Evolutionary conservation across 2,888 invertebrate genomes (phyloP).

Genomic region (Phaonia tiefii): DNA sequence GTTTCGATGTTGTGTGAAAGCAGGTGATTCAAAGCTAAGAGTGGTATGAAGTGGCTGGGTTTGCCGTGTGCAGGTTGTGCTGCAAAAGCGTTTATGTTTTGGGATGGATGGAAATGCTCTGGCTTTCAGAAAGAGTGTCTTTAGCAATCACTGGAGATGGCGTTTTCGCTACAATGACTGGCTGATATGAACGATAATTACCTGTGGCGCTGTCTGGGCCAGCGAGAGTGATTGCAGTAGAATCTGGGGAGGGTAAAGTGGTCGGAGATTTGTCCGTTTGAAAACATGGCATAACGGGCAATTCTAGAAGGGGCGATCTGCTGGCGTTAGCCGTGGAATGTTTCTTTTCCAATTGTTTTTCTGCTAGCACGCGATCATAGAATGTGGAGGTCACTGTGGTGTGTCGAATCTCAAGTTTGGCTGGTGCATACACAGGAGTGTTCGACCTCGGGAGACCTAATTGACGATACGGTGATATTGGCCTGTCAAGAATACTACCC

Average conservation of each 20-base stretch:
- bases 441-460: conserved; percentile 70
- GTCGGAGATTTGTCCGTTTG: conserved; percentile 34
- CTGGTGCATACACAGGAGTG: conserved; percentile 76
- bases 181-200: conserved; percentile 58
- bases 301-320: conserved; percentile 28
- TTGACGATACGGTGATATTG: conserved; percentile 75
- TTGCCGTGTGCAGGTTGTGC: no score
- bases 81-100: no score
- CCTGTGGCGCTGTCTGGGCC: conserved; percentile 52
- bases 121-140: conserved; percentile 1
- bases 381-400: conserved; percentile 80
- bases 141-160: conserved; percentile 26
- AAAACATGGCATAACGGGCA: neutral
- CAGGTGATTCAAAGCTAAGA: no score
- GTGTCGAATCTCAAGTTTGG: conserved; percentile 79
- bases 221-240: conserved; percentile 49
- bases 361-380: conserved; percentile 79
- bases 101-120: neutral
- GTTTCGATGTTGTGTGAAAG: no score
- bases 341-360: conserved; percentile 78
- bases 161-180: conserved; percentile 33
- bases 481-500: conserved; percentile 65
- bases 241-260: conserved; percentile 66
- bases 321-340: conserved; percentile 70
- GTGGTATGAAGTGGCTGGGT: no score